A percentile compares a stretch with the other conserved stretches of the same genome.
Evolutionary conservation across 2,113 vertebrate genomes (phyloP).

Genomic region (Myrmecophaga tridactyla): DNA sequence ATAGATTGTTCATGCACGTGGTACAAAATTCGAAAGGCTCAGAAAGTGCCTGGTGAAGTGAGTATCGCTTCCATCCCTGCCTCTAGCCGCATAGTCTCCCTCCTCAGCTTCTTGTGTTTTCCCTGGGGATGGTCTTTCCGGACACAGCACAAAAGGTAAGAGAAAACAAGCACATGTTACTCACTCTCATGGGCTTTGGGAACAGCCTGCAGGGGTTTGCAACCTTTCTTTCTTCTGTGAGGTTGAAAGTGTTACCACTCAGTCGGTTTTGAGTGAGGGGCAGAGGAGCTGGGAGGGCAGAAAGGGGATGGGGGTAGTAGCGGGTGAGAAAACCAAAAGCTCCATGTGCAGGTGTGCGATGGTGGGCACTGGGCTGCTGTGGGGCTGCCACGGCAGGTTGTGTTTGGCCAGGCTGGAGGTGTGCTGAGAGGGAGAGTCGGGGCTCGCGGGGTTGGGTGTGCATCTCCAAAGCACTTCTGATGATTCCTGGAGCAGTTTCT

Average conservation of each 20-base stretch:
- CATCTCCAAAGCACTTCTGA: neutral
- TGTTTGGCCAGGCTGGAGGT: rapidly evolving
- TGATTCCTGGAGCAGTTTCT: neutral
- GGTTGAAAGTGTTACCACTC: neutral
- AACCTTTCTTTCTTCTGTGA: neutral
- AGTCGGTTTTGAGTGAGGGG: neutral
- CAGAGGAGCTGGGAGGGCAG: too few species aligned
- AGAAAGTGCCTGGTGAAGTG: neutral
- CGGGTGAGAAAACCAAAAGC: neutral
- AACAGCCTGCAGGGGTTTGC: neutral
- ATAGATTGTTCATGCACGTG: neutral
- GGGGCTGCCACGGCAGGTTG: too few species aligned
- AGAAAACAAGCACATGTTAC: neutral
- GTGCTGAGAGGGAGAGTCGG: rapidly evolving
- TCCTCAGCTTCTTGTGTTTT: neutral
- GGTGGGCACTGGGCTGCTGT: neutral
- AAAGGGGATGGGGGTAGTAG: too few species aligned
- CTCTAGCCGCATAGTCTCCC: neutral
- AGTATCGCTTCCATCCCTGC: neutral
- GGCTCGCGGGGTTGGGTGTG: rapidly evolving
- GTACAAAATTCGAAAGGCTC: neutral
- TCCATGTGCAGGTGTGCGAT: too few species aligned
- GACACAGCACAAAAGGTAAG: neutral
- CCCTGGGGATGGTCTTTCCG: neutral
- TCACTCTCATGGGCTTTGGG: neutral